Base-by-base conservation (phyloP, 2,888 invertebrate species). In the Diplolepis rosae region DNA sequence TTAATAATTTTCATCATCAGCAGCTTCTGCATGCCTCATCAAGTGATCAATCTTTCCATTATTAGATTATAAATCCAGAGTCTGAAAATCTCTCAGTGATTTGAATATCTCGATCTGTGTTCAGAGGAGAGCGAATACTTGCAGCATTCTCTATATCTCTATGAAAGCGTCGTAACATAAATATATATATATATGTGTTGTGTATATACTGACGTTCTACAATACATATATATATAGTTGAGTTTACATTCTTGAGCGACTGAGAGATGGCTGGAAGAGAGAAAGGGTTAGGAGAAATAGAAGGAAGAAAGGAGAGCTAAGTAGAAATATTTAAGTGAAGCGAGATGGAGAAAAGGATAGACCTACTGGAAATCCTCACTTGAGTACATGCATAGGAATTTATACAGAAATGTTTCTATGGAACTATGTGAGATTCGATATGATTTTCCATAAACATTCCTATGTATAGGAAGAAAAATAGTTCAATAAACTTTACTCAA, bases 171-270 rank as follows among this genome's bases (percentile, higher is more conserved):
- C 52, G 35, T 6, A 39, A n/a, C 35, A 39, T 61, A 61, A 24
- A 39, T n/a, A 61, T 52, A 27, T 56, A 35, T 39, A 39, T 22
- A 15, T 39, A 61, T 56, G 35, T 35, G 22, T 22, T 61, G 35
- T 61, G 24, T 61, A 13, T 61, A 35, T 18, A 28, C 28, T 66
- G 11, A 28, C n/a, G 48, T 28, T 45, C 30, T 18, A 48, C 48
- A 48, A 48, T 61, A 61, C 39, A 61, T 66, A 48, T 28, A 48
- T 61, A 61, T 61, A 61, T 66, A 48, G 66, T 48, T 32, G 48
- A 66, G 11, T 66, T 66, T 66, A 48, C 66, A 66, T 66, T 66
- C 66, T 66, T 66, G 45, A 65, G 71, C 54, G 35, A 65, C 39
- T 24, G 65, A 68, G 68, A 50, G 56, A 61, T 61, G 56, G 28